Evolutionary conservation across 1,140 invertebrate species (phyloP), one percentile per base, ranked within the genome.

Genomic region (Drosophila tsacasi): DNA sequence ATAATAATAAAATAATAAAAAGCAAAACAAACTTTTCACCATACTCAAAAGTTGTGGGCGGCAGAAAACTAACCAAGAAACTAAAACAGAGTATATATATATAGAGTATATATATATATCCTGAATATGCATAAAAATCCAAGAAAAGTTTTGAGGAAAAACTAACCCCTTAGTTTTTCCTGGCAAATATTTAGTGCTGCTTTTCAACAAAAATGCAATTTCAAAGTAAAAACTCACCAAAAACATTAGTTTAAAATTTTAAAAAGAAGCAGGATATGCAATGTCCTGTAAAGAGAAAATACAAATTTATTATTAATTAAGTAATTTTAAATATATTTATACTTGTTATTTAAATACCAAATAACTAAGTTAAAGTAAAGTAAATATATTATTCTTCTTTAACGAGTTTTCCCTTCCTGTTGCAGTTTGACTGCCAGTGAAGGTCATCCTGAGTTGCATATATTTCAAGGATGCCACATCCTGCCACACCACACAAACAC

Each of bases 391-490:
- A n/a, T 35, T 19, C 12, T 19, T 52, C 0, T 13, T 15, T 21
- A 13, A 21, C 0, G 4, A 21, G 13, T 21, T 32, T 54, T 21
- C 6, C 30, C 1, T 55, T 23, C 2, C 8, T 35, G 13, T 9
- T 21, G 7, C 52, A 54, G 8, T 55, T 55, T 37, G 0, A 10
- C 25, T 55, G 30, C 46, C 17, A 52, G 47, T 65, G 75, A 75
- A 83, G 80, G 81, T 80, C 65, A 74, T 25, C 23, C 39, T 42
- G 5, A 42, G 80, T 42, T 79, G 81, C 81, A 83, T 73, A 83
- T 73, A 55, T 78, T 39, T 21, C 55, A 54, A 65, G 63, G 71
- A 40, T 62, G 61, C 65, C 81, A 81, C 65, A 59, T 23, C 21
- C 25, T 61, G 17, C 3, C 6, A 5, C 57, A 32, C 30, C 30